These are phyloP conservation scores for Apis dorsata DNA, from an alignment of 1,140 invertebrate genomes.

Conservation along the genomic window DNA sequence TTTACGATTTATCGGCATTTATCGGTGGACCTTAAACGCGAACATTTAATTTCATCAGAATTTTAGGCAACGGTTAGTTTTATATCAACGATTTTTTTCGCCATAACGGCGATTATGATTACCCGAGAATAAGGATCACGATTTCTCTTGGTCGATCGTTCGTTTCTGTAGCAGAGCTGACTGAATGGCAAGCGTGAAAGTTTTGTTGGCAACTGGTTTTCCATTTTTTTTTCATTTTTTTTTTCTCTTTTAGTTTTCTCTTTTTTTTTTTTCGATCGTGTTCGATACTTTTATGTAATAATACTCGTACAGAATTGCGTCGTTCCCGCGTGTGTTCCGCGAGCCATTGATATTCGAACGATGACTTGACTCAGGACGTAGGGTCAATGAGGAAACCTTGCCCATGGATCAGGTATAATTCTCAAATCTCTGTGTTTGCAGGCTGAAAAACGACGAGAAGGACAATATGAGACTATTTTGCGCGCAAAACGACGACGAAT, in stretches of 20 bases:
- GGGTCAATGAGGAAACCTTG: background rate
- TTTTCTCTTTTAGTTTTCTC: background rate
- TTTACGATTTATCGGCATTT: constrained; percentile 9
- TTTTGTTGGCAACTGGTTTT: background rate
- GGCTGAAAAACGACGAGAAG: constrained; percentile 46
- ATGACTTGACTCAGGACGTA: background rate
- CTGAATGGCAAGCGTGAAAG: constrained; percentile 4
- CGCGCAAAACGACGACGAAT: constrained; percentile 27
- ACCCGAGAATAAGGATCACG: background rate
- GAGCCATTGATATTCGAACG: background rate
- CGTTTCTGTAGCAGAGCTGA: background rate
- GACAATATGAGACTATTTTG: constrained; percentile 56
- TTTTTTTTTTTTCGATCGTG: background rate
- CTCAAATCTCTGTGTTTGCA: constrained; percentile 50
- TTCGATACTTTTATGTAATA: constrained; percentile 15
- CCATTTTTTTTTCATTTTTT: no score
- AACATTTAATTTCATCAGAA: background rate
- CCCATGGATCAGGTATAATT: constrained; percentile 19
- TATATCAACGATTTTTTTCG: background rate
- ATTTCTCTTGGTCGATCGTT: background rate
- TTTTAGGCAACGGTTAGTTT: background rate
- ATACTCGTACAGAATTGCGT: background rate
- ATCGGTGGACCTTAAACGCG: background rate
- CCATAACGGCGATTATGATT: background rate
- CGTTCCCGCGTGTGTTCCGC: background rate